A percentile compares a stretch with the other conserved stretches of the same genome.
Evolutionary conservation across 2,888 invertebrate species (phyloP).

Genomic region (Gerris lacustris): DNA sequence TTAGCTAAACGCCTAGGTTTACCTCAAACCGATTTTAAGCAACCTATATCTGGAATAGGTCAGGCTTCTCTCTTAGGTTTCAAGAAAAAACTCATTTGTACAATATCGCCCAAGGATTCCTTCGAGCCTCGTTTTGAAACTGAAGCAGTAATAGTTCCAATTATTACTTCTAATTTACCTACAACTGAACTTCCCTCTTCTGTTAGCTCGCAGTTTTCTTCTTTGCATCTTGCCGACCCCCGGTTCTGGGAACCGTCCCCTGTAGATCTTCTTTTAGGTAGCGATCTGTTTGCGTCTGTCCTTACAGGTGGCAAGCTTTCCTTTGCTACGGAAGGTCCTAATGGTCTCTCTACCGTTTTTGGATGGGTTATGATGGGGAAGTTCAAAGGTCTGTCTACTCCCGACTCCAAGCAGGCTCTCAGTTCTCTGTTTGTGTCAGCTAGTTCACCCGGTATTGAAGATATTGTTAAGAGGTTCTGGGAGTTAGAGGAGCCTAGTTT

Average conservation of each 20-base stretch:
- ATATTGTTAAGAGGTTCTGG: constrained; percentile 12
- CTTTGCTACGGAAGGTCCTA: constrained; percentile 6
- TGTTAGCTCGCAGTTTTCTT: background rate
- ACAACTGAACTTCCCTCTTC: constrained; percentile 3
- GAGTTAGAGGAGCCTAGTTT: constrained; percentile 9
- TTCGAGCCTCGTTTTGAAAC: constrained; percentile 7
- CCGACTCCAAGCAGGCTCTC: background rate
- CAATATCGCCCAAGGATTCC: background rate
- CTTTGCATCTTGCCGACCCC: constrained; percentile 16
- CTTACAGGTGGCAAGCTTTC: constrained; percentile 9
- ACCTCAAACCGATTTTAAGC: background rate
- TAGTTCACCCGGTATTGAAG: background rate
- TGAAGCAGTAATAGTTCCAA: constrained; percentile 16
- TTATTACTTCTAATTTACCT: constrained; percentile 18
- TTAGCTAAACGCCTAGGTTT: constrained; percentile 15
- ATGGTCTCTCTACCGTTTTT: constrained; percentile 15
- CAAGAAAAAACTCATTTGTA: constrained; percentile 10
- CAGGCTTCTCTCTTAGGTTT: constrained; percentile 14
- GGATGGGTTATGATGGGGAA: constrained; percentile 11
- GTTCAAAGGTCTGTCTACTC: background rate
- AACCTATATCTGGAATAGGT: constrained; percentile 17
- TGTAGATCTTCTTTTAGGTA: constrained; percentile 19
- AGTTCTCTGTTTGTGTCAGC: constrained; percentile 5
- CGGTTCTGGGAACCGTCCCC: constrained; percentile 17
- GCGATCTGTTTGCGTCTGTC: constrained; percentile 18